phyloP scores from a whole-genome alignment of 2,797 vertebrate genomes.

The Muscicapa comitata region DNA sequence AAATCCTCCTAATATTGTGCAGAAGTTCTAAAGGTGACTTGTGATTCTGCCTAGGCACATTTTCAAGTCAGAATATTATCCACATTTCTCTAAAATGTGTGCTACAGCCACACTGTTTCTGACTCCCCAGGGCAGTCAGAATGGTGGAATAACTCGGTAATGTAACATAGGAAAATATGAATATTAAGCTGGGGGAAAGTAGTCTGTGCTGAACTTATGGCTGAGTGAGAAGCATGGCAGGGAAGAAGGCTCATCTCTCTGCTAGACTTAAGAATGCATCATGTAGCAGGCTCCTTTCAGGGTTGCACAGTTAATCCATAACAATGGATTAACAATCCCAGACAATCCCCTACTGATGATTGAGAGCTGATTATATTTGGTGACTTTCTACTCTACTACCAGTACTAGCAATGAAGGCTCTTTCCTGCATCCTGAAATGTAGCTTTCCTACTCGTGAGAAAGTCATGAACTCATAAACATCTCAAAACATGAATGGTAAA shows the following conservation, averaged over 20 bases:
- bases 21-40: background rate
- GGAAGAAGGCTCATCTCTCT: background rate
- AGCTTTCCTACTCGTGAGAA: background rate
- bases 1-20: background rate
- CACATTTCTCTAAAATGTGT: background rate
- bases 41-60: background rate
- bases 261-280: background rate
- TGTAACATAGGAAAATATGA: background rate
- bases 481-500: background rate
- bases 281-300: background rate
- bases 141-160: background rate
- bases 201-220: background rate
- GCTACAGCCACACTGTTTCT: background rate
- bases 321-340: too few species aligned
- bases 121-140: background rate
- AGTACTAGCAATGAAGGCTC: background rate
- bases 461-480: background rate
- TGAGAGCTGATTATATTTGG: conserved; percentile 13
- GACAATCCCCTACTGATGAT: background rate
- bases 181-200: background rate
- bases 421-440: background rate
- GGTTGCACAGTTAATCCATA: conserved; percentile 2
- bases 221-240: background rate
- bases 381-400: background rate
- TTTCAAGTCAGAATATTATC: background rate